Evolutionary conservation across 2,888 invertebrate genomes (phyloP), one percentile per base, ranked within the genome.

Genomic region (Sinopyrophorus schimmeli): DNA sequence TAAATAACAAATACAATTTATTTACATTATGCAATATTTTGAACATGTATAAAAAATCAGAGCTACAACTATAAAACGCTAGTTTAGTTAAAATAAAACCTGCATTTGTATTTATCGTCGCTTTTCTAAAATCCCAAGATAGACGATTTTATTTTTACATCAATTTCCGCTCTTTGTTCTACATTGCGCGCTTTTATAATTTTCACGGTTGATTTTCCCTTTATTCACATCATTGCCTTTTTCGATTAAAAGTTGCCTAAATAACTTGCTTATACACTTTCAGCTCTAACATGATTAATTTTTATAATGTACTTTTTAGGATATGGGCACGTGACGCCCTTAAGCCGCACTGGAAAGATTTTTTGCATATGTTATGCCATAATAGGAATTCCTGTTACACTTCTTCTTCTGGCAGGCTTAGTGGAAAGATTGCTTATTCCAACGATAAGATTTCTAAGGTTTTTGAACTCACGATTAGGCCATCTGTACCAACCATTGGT

Each of bases 351-450:
- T 1, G 93, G 94, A 16, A 92, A 93, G 75, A 75, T 90, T 43
- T 92, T 93, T 77, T 91, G 91, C 74, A 89, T 94, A 71, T 71
- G 89, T 40, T 94, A 90, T 75, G 91, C 92, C 1, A 74, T 89
- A 47, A 77, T 92, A 44, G 89, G 93, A 1, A 92, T 94, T 57
- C 94, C 94, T 0, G 74, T 92, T 66, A 92, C 93, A 0, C 75
- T 94, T 67, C 84, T 92, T 44, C 77, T 93, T 54, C 77, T 93
- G 43, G 85, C 89, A 0, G 92, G 91, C 0, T 73, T 90, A 51
- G 90, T 92, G 23, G 91, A 92, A 67, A 78, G 91, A 0, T 79
- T 92, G 30, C 78, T 91, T 70, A 75, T 86, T 42, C 90, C 91
- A 0, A 81, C 87, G 0, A 83, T 86, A 1, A 80, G 82, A 62